Conservation (phyloP, 2,113 vertebrate genomes). For the Lagopus muta region DNA sequence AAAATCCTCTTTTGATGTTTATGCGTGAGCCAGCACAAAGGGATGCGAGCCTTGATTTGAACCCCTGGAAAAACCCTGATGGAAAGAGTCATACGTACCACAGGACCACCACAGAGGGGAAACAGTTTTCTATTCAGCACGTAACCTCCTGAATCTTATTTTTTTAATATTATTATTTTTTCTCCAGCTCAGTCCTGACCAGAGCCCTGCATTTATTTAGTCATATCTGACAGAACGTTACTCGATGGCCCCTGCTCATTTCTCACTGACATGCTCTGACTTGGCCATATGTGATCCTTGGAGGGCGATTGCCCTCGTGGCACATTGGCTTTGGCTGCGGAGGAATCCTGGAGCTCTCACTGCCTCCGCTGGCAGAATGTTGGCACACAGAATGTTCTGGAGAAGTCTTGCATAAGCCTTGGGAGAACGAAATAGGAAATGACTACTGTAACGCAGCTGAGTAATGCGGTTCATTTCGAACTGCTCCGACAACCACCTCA, state of each 20-base stretch:
- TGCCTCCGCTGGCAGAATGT: slow-evolving; percentile 9
- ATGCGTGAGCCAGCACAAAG: not conserved
- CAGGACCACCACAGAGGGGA: not conserved
- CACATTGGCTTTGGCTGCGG: not conserved
- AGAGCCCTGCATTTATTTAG: not conserved
- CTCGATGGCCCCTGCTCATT: not conserved
- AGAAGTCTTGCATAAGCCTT: not conserved
- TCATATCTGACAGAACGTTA: not conserved
- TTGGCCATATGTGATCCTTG: not conserved
- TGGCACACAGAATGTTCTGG: not conserved
- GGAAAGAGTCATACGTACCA: not conserved
- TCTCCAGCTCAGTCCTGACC: not conserved
- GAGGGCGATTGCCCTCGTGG: not conserved
- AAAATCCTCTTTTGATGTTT: not conserved
- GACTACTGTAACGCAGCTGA: not conserved
- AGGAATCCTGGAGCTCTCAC: not conserved
- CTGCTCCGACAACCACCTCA: not conserved
- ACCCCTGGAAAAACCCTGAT: not conserved
- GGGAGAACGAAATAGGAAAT: not conserved
- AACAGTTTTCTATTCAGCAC: not conserved
- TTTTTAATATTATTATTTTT: not conserved
- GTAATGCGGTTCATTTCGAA: not conserved
- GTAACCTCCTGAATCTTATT: not conserved
- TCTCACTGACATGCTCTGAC: not conserved
- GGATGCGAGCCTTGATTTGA: not conserved